These are phyloP conservation scores for Portevinia maculata DNA, from an alignment of 2,888 invertebrate species.

Conservation along the genomic window DNA sequence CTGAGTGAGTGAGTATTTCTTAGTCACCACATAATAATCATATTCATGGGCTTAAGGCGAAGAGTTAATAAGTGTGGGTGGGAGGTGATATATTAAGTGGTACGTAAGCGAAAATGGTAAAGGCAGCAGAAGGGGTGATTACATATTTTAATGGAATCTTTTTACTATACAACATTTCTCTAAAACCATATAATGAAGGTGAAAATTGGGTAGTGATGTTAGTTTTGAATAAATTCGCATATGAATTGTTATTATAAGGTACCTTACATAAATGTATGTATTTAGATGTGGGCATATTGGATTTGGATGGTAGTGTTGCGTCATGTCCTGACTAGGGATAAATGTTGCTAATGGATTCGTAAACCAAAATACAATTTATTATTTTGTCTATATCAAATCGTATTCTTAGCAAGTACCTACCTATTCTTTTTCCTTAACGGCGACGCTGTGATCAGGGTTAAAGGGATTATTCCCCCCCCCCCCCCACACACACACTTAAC, in stretches of 20 bases:
- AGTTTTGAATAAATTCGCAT: conserved; percentile 36
- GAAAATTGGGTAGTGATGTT: conserved; percentile 54
- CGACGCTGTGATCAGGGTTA: too few species aligned
- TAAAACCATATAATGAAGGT: conserved; percentile 47
- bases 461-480: too few species aligned
- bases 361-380: conserved; percentile 11
- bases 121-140: conserved; percentile 24
- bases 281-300: background rate
- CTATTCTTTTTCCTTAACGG: too few species aligned
- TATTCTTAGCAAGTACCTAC: too few species aligned
- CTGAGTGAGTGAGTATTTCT: conserved; percentile 53
- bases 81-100: background rate
- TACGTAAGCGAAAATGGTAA: conserved; percentile 6
- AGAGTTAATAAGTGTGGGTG: conserved; percentile 44
- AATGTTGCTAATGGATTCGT: conserved; percentile 11
- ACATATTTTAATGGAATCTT: conserved; percentile 18
- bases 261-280: background rate
- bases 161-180: background rate
- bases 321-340: background rate
- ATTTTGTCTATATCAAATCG: background rate
- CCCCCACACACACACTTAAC: too few species aligned
- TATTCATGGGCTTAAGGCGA: conserved; percentile 65
- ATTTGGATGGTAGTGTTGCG: background rate
- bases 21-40: conserved; percentile 62
- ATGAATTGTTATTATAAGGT: conserved; percentile 25